Evolutionary conservation across 1,140 invertebrate species (phyloP), one percentile per base, ranked within the genome.

Genomic region (Cotesia typhae): DNA sequence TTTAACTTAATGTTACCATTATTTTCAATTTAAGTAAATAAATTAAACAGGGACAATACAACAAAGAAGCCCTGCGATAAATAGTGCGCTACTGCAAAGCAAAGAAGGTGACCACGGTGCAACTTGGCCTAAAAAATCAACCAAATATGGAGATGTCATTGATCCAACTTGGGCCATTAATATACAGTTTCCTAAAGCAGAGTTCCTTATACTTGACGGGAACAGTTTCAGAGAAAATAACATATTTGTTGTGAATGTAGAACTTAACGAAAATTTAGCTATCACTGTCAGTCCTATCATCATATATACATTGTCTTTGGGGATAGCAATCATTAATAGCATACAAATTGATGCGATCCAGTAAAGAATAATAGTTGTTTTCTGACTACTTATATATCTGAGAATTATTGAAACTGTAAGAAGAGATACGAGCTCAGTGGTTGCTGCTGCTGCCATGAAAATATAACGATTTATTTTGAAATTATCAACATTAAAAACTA

Each of bases 181-280:
- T 0, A 90, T 90, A 59, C 89, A 88, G 1, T 87, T 88, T 2
- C 92, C 91, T 35, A 92, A 76, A 0, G 89, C 91, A 1, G 89
- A 88, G 76, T 91, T 92, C 53, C 92, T 84, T 6, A 75, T 68
- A 0, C 81, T 85, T 12, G 91, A 92, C 10, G 91, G 92, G 77
- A 90, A 91, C 1, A 91, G 77, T 75, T 90, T 89, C 1, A 89
- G 88, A 0, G 88, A 89, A 74, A 91, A 91, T 1, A 93, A 82
- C 36, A 91, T 91, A 3, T 90, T 86, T 4, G 91, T 87, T n/a
- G 88, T 88, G 78, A 91, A 92, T 3, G 90, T 88, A 14, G 89
- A 88, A 2, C 89, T 89, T 3, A 90, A 88, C 52, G 87, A 88
- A 72, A 92, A 91, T 75, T 90, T 88, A 17, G 90, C 90, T 37